Conservation (phyloP, 2,797 vertebrate genomes). For the Falco berigora region DNA sequence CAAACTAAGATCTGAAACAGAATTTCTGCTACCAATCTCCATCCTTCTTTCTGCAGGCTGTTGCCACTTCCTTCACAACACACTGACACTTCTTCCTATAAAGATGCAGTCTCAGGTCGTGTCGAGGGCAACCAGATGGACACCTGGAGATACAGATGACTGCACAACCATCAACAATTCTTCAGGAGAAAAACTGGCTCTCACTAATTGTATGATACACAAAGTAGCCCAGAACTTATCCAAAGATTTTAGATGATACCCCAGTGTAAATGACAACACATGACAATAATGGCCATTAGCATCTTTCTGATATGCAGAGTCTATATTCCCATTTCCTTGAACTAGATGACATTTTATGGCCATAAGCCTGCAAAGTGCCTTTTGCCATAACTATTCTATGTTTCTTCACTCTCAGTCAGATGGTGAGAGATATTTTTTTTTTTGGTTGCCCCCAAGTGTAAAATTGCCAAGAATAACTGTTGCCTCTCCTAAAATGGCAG, state of each 20-base stretch:
- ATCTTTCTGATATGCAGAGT: not conserved
- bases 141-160: not conserved
- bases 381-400: not conserved
- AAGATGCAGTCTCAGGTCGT: not conserved
- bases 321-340: not conserved
- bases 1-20: not conserved
- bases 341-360: not conserved
- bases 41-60: not conserved
- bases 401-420: not conserved
- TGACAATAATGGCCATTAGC: not conserved
- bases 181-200: not conserved
- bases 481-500: slow-evolving; percentile 26
- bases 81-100: not conserved
- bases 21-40: not conserved
- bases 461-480: slow-evolving; percentile 56
- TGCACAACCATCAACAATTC: not conserved
- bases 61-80: not conserved
- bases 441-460: not conserved
- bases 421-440: not conserved
- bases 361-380: not conserved
- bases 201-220: not conserved
- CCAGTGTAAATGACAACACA: not conserved
- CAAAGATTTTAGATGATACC: not conserved
- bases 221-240: not conserved
- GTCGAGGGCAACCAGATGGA: not conserved